These are phyloP conservation scores for Serranus cabrilla DNA, from an alignment of 2,797 vertebrate species.

Conservation along the genomic window DNA sequence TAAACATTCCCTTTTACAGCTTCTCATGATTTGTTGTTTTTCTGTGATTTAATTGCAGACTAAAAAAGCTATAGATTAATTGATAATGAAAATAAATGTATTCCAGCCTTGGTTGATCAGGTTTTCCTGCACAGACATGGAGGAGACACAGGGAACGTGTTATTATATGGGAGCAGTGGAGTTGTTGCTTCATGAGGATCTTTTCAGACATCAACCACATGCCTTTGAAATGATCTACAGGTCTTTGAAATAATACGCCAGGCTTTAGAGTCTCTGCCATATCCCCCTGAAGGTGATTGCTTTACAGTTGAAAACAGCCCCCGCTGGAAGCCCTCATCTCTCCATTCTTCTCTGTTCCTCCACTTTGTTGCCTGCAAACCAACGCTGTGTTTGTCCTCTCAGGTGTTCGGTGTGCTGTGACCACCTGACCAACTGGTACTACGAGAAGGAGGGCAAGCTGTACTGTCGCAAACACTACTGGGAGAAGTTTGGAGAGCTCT, in stretches of 20 bases:
- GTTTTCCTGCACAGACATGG: neutral
- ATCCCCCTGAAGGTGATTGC: conserved; percentile 7
- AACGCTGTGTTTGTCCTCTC: conserved; percentile 32
- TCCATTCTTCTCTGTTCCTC: neutral
- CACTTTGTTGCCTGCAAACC: conserved; percentile 15
- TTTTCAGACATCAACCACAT: conserved; percentile 23
- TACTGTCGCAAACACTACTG: conserved; percentile 96
- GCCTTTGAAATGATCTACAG: conserved; percentile 29
- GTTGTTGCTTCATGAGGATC: neutral
- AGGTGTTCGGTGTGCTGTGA: conserved; percentile 96
- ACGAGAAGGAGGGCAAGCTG: conserved; percentile 93
- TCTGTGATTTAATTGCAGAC: neutral
- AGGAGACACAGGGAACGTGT: neutral
- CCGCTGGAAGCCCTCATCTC: neutral
- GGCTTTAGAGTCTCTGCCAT: neutral
- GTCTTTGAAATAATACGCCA: conserved; percentile 29
- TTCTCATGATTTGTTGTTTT: neutral
- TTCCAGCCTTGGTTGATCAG: neutral
- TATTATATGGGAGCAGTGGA: neutral
- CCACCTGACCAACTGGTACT: conserved; percentile 97
- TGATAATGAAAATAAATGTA: neutral
- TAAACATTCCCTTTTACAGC: neutral
- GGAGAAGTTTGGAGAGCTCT: conserved; percentile 95
- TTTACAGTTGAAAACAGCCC: neutral
- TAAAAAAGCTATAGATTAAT: neutral